Percentiles rank a stretch among this genome's conserved stretches.
These are phyloP conservation scores for Pygathrix nemaeus DNA, from an alignment of 2,113 vertebrate genomes.

Conservation along the genomic window DNA sequence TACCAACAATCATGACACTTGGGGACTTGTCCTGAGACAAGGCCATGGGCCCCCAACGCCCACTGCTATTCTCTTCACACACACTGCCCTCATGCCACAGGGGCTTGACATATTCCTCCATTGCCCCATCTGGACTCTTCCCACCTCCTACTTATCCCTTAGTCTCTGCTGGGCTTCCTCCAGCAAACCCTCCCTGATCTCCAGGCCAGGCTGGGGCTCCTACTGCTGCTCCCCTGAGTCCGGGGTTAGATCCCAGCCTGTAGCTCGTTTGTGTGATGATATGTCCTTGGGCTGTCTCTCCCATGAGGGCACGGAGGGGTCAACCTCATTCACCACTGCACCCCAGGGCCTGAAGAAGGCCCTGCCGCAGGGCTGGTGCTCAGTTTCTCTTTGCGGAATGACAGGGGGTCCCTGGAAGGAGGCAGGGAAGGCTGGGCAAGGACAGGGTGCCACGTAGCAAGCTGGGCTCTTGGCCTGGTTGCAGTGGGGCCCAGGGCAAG, in stretches of 20 bases:
- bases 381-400: background rate
- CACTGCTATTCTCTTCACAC: background rate
- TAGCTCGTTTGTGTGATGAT: background rate
- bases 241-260: too few relatives aligned
- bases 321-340: background rate
- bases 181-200: background rate
- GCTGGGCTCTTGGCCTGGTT: background rate
- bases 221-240: background rate
- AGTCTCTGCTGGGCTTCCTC: background rate
- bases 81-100: background rate
- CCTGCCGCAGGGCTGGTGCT: background rate
- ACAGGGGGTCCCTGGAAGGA: background rate
- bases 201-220: background rate
- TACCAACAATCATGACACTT: background rate
- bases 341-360: background rate
- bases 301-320: background rate
- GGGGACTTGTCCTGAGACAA: background rate
- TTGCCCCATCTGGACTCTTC: background rate
- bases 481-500: background rate
- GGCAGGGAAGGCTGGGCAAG: background rate
- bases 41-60: too few relatives aligned
- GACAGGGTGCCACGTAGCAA: accelerated
- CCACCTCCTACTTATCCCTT: background rate
- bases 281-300: background rate
- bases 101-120: background rate